These are phyloP conservation scores for Synanthedon myopaeformis DNA, from an alignment of 2,888 invertebrate genomes.

Conservation along the genomic window DNA sequence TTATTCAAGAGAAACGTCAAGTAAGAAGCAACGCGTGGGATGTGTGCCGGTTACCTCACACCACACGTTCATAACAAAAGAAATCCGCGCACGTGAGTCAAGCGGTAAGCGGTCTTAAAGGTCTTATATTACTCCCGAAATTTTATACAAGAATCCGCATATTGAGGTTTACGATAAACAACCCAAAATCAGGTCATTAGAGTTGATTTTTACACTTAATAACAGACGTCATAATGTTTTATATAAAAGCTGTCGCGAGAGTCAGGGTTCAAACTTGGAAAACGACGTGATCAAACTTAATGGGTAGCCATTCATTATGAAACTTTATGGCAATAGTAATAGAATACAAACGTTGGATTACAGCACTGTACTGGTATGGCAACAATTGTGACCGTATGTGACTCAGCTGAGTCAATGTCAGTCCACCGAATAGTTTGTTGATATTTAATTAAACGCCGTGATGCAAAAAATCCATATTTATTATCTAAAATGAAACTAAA, in stretches of 20 bases:
- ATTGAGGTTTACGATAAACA: slow-evolving; percentile 19
- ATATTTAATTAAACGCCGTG: too few species aligned
- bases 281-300: slow-evolving; percentile 17
- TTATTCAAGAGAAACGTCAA: slow-evolving; percentile 33
- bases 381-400: too few species aligned
- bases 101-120: background rate
- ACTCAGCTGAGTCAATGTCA: too few species aligned
- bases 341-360: too few species aligned
- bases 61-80: slow-evolving; percentile 34
- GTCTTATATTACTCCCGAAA: too few species aligned
- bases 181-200: slow-evolving; percentile 10
- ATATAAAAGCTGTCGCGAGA: slow-evolving; percentile 33
- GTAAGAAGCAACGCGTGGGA: slow-evolving; percentile 6
- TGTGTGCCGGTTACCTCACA: background rate
- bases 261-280: slow-evolving; percentile 48
- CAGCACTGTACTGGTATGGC: too few species aligned
- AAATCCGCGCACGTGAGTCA: slow-evolving; percentile 36
- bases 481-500: too few species aligned
- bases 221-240: slow-evolving; percentile 12
- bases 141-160: too few species aligned
- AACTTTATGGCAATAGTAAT: too few species aligned
- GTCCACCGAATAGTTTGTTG: too few species aligned
- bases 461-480: too few species aligned
- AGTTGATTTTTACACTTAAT: slow-evolving; percentile 11
- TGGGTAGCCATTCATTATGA: background rate